Conservation (phyloP, 2,888 invertebrate species). For the Pachydiplax longipennis region DNA sequence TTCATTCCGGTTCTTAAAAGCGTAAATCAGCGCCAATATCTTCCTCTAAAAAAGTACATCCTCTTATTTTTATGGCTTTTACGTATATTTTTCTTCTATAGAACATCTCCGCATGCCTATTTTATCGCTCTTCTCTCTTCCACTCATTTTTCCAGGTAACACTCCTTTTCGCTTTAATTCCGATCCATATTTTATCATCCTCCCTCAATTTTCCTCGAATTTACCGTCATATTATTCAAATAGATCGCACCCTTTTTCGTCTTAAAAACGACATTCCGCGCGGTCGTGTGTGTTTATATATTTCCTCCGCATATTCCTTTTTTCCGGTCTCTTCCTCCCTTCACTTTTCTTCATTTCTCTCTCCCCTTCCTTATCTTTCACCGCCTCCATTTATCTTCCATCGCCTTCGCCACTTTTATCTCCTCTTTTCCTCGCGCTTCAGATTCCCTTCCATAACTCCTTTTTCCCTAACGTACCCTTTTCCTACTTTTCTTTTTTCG, state of each 20-base stretch:
- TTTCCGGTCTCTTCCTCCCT: not conserved
- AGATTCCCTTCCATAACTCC: not conserved
- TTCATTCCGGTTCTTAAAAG: no score
- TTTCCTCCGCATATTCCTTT: not conserved
- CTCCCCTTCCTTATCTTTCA: not conserved
- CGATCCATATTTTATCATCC: not conserved
- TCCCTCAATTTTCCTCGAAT: not conserved
- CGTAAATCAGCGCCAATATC: no score
- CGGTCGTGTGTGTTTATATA: not conserved
- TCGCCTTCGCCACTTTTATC: not conserved
- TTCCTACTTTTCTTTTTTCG: not conserved
- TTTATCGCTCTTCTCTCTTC: not conserved
- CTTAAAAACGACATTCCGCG: not conserved
- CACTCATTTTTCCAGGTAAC: not conserved
- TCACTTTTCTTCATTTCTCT: not conserved
- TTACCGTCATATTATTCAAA: not conserved
- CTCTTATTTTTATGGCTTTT: not conserved
- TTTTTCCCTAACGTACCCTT: not conserved
- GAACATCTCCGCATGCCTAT: not conserved
- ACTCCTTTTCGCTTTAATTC: not conserved
- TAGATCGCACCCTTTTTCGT: not conserved
- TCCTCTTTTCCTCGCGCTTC: not conserved
- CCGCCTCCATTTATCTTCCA: not conserved
- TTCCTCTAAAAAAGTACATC: no score
- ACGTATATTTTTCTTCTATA: not conserved